Conservation (phyloP, 2,113 vertebrate genomes). For the Cebus imitator region DNA sequence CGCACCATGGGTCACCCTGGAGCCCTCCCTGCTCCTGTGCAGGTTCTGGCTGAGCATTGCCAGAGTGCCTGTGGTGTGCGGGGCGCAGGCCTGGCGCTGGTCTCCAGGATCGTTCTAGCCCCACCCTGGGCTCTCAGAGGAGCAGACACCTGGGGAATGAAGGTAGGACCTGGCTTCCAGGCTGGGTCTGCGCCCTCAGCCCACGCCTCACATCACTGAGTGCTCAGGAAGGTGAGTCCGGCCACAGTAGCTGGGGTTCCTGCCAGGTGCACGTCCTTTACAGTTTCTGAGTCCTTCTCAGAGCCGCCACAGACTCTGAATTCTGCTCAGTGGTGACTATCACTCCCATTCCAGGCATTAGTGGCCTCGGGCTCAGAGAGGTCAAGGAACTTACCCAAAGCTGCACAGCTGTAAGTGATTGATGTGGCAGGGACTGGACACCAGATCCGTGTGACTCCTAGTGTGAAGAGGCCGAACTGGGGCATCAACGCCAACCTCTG, state of each 20-base stretch:
- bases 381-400: not conserved
- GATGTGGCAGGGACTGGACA: accelerated
- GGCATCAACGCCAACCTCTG: not conserved
- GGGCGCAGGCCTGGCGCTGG: not conserved
- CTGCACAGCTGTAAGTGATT: accelerated
- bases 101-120: not conserved
- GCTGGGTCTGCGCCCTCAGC: accelerated
- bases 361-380: not conserved
- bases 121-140: not conserved
- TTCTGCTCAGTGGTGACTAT: accelerated
- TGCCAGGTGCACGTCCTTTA: accelerated
- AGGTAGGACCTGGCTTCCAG: not conserved
- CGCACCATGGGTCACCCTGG: not conserved
- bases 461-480: no score
- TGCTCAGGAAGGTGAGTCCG: not conserved
- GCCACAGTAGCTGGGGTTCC: accelerated
- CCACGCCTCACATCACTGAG: not conserved
- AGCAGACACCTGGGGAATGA: not conserved
- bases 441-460: accelerated
- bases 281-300: accelerated
- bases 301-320: accelerated
- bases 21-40: not conserved
- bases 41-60: not conserved
- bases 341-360: accelerated
- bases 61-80: not conserved